Evolutionary conservation across 1,140 invertebrate species (phyloP).

Genomic region (Papilio polytes): DNA sequence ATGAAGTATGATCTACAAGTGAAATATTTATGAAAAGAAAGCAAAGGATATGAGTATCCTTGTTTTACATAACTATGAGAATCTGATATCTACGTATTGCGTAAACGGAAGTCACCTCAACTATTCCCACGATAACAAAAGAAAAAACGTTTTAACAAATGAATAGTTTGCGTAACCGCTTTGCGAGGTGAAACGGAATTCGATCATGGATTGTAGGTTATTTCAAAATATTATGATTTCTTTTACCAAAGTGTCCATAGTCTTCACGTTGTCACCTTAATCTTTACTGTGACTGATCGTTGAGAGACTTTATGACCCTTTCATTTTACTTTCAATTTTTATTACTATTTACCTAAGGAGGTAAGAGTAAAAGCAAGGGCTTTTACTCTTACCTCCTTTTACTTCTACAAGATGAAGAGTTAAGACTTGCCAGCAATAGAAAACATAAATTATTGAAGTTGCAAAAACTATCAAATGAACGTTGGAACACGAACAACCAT

Average conservation of each 20-base stretch:
- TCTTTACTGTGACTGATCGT: too few relatives aligned
- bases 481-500: constrained; percentile 10
- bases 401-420: not conserved
- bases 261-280: too few relatives aligned
- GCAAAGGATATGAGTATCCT: not conserved
- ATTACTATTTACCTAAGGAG: too few relatives aligned
- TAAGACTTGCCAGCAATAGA: not conserved
- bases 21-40: not conserved
- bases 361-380: too few relatives aligned
- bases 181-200: not conserved
- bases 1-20: too few relatives aligned
- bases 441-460: not conserved
- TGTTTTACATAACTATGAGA: constrained; percentile 8
- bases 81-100: not conserved
- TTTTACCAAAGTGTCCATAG: too few relatives aligned
- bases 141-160: constrained; percentile 20
- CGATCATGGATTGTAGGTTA: not conserved
- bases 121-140: constrained; percentile 27
- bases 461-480: constrained; percentile 5
- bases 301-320: too few relatives aligned
- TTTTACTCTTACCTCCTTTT: not conserved
- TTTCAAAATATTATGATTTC: not conserved
- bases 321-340: too few relatives aligned
- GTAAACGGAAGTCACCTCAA: constrained; percentile 1
- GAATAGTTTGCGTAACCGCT: constrained; percentile 3